Conservation (phyloP, 2,888 invertebrate species). For the Trachelus iudaicus region DNA sequence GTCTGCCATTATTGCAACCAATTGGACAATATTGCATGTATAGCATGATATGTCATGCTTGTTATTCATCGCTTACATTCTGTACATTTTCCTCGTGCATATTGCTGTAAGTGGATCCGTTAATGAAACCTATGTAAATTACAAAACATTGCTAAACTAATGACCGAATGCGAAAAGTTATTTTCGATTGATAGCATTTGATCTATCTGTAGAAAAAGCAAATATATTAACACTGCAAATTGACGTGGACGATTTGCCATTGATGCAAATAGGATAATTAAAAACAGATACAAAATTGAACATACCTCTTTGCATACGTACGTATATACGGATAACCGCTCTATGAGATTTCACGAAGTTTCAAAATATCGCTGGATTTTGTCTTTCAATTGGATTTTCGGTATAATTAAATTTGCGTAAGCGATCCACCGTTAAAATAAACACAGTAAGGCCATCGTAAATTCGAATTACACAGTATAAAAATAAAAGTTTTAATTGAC, state of each 20-base stretch:
- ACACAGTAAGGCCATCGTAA: not conserved
- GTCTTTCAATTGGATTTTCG: not conserved
- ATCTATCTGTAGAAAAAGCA: not conserved
- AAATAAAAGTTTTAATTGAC: not conserved
- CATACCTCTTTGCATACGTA: not conserved
- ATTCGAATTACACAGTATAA: not conserved
- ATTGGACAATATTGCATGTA: not conserved
- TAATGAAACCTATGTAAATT: not conserved
- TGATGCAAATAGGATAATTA: not conserved
- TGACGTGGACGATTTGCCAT: not conserved
- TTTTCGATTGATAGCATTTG: not conserved
- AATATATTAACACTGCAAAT: not conserved
- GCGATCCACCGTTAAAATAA: not conserved
- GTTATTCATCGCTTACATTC: not conserved
- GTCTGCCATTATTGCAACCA: not conserved
- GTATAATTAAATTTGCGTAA: not conserved
- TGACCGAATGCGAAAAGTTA: not conserved
- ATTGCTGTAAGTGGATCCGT: not conserved
- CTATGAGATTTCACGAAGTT: not conserved
- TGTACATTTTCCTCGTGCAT: not conserved
- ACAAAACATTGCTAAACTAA: not conserved
- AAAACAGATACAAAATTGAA: not conserved
- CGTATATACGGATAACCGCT: too few relatives aligned
- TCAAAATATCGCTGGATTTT: not conserved
- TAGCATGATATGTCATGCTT: not conserved